Evolutionary conservation across 2,797 vertebrate species (phyloP), one percentile per base, ranked within the genome.

Genomic region (Crocidura indochinensis): DNA sequence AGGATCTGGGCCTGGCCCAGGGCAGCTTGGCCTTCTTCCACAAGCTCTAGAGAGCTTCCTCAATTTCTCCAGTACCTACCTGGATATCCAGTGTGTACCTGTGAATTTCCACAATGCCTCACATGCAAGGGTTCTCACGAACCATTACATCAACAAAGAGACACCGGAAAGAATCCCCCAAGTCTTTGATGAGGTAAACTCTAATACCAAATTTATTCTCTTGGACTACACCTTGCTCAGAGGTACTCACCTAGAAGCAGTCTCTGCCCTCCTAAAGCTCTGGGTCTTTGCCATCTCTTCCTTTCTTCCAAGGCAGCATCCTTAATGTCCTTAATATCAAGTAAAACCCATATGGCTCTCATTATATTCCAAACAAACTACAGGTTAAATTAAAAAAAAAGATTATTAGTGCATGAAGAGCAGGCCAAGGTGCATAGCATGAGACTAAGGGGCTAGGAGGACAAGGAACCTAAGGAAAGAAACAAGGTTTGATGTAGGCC

Each of bases 201-300:
- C 93, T 9, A 71, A 96, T 15, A 98, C 97, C 17, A 97, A 98
- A 91, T 96, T 99, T 75, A 97, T 99, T 90, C 96, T 99, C 17
- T 97, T 98, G 90, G 98, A 99, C 96, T 99, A 98, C 26, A 97
- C 99, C 96, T 97, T 98, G 92, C 99, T 99, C 96, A 97, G 98
- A 98, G 99, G 99, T 99, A 97, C 68, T 76, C 31, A 1, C n/a
- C 62, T 11, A 6, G 27, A 65, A 24, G 62, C 65, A 2, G 29
- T 7, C 17, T 51, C 83, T 73, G 53, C 38, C 38, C 38, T 38
- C 38, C 38, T 38, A 38, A 38, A 2, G 38, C 38, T 5, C 38
- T 38, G 38, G 38, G 38, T 38, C 38, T 38, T 38, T 38, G 38
- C 68, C 67, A 75, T 75, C 64, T 20, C 65, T 19, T n/a, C 22